Base-by-base conservation (phyloP, 2,888 invertebrate species). In the Proisotoma minuta region DNA sequence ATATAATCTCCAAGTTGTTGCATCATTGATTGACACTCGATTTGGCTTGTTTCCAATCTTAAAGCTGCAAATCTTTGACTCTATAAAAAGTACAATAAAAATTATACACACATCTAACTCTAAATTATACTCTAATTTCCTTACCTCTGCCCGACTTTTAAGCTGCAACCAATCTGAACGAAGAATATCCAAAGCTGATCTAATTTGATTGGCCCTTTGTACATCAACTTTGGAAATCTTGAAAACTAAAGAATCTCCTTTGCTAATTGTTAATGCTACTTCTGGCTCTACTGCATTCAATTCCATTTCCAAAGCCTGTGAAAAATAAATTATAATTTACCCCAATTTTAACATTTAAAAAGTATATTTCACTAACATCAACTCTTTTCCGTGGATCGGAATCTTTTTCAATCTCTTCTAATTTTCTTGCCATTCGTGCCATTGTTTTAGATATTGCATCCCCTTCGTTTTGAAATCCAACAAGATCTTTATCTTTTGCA, bases 211-310 rank as follows among this genome's bases (percentile, higher is more conserved):
- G 28, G 70, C 65, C 59, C 64, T 60, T 48, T 60, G 57, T 8
- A 72, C 62, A 40, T 72, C 70, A 20, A 65, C 20, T 54, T 70
- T 70, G 0, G 68, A 69, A 51, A 68, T 68, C 60, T 71, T 71
- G 48, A 87, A 83, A 26, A 88, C 86, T 48, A 89, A 79, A 61
- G 86, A 84, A 77, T 89, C 89, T 0, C 89, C 89, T 75, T 85
- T 85, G 20, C 88, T 88, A 69, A 89, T 88, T 29, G 88, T 79
- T 61, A 85, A 84, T 4, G 88, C 89, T 63, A 88, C 88, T 76
- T 87, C 88, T 1, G 87, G 87, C 12, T 88, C 88, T 67, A 88
- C 77, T 60, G 79, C 79, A 29, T 82, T 83, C 65, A 85, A 76
- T 77, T 86, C 85, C 71, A 81, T 79, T 75, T 86, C 85, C 67